Percentiles rank a stretch among this genome's conserved stretches.
Evolutionary conservation across 1,140 invertebrate genomes (phyloP).

Genomic region (Goniozus legneri): DNA sequence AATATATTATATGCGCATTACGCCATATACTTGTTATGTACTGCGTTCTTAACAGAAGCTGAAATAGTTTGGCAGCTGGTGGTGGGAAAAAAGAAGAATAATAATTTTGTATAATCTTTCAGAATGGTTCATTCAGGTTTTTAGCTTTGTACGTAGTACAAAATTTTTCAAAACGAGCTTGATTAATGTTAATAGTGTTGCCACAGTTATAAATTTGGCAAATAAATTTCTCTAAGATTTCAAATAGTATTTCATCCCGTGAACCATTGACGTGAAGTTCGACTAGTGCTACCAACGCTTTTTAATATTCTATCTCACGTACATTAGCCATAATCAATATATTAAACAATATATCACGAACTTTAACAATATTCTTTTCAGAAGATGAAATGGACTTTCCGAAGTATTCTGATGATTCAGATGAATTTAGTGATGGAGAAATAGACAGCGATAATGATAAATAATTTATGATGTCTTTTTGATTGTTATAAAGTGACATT

Average conservation of each 20-base stretch:
- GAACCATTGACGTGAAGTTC: too few species aligned
- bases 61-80: conserved; percentile 28
- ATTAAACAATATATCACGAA: too few species aligned
- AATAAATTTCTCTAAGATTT: not conserved
- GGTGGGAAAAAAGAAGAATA: conserved; percentile 29
- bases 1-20: conserved; percentile 20
- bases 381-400: too few species aligned
- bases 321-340: too few species aligned
- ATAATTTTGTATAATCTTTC: conserved; percentile 30
- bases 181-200: too few species aligned
- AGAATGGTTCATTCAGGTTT: conserved; percentile 3
- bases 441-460: too few species aligned
- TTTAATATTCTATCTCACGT: not conserved
- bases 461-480: too few species aligned
- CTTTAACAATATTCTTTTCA: too few species aligned
- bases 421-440: too few species aligned
- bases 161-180: not conserved
- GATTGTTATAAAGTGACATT: too few species aligned
- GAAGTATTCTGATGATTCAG: too few species aligned
- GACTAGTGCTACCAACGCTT: not conserved
- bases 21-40: conserved; percentile 28
- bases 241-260: too few species aligned
- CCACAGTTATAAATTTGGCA: not conserved
- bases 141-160: conserved; percentile 1
- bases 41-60: conserved; percentile 32